Conservation (phyloP, 2,113 vertebrate genomes). For the Pimephales promelas region DNA sequence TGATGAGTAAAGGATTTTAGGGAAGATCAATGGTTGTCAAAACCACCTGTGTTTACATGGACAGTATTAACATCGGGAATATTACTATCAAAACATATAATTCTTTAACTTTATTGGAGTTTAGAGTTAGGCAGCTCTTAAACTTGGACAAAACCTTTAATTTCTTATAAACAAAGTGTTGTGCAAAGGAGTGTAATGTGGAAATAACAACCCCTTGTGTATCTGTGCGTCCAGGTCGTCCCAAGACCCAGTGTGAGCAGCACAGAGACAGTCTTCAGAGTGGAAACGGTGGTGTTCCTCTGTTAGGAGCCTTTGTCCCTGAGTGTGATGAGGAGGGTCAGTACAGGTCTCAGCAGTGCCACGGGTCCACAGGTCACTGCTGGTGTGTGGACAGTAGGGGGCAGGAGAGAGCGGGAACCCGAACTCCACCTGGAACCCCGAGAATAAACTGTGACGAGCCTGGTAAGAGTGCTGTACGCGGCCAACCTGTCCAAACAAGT, state of each 20-base stretch:
- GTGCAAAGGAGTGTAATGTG: background rate
- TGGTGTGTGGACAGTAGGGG: slow-evolving; percentile 84
- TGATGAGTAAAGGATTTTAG: background rate
- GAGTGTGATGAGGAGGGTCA: slow-evolving; percentile 80
- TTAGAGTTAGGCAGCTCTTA: background rate
- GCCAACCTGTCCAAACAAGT: too few relatives aligned
- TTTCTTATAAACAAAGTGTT: background rate
- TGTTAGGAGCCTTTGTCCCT: slow-evolving; percentile 68
- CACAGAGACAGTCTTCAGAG: slow-evolving; percentile 58
- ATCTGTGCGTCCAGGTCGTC: background rate
- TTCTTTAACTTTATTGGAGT: background rate
- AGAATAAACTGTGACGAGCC: background rate
- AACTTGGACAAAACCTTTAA: background rate
- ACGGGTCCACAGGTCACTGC: slow-evolving; percentile 81
- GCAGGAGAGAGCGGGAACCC: slow-evolving; percentile 80
- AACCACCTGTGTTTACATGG: background rate
- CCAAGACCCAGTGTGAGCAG: slow-evolving; percentile 68
- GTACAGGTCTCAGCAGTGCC: slow-evolving; percentile 82
- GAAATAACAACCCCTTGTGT: background rate
- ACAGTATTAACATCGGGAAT: background rate
- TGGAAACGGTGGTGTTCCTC: background rate
- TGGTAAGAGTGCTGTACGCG: too few relatives aligned
- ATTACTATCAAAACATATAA: background rate
- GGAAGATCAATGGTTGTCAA: background rate
- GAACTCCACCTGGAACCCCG: slow-evolving; percentile 68